Conservation (phyloP, 2,888 invertebrate species). For the Clivina fossor region DNA sequence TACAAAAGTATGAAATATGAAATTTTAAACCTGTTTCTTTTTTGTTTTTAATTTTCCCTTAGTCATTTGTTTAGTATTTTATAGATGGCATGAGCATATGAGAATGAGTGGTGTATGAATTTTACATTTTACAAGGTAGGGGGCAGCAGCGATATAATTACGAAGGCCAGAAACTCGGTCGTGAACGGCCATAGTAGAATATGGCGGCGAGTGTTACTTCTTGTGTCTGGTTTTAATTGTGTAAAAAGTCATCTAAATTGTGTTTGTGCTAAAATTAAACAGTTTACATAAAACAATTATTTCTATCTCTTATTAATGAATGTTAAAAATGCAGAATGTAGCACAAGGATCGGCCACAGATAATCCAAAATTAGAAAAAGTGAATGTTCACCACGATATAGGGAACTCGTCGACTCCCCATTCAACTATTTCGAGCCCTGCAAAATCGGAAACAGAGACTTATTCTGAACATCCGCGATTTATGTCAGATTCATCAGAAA, state of each 20-base stretch:
- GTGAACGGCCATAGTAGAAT: constrained; percentile 70
- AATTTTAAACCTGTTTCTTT: too few species aligned
- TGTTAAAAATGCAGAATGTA: constrained; percentile 91
- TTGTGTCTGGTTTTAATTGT: constrained; percentile 61
- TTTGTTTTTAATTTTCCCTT: too few species aligned
- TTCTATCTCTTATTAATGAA: constrained; percentile 60
- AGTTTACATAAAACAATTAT: constrained; percentile 50
- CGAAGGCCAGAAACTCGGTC: constrained; percentile 23
- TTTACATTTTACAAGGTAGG: constrained; percentile 25
- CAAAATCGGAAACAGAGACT: constrained; percentile 85
- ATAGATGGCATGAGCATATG: too few species aligned
- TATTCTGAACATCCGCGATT: constrained; percentile 84
- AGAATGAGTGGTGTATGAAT: constrained; percentile 3
- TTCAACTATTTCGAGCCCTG: constrained; percentile 80
- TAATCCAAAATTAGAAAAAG: constrained; percentile 80
- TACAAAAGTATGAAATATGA: not conserved
- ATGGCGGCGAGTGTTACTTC: constrained; percentile 64
- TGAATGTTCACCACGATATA: constrained; percentile 72
- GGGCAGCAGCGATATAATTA: constrained; percentile 23
- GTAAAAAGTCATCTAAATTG: constrained; percentile 61
- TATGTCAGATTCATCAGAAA: constrained; percentile 93
- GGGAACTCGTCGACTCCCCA: constrained; percentile 78
- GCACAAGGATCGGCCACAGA: constrained; percentile 74
- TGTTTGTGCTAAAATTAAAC: constrained; percentile 50
- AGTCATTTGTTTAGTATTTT: too few species aligned